A percentile compares a stretch with the other conserved stretches of the same genome.
These are phyloP conservation scores for Zosterops pallidus DNA, from an alignment of 2,113 vertebrate genomes.

Conservation along the genomic window DNA sequence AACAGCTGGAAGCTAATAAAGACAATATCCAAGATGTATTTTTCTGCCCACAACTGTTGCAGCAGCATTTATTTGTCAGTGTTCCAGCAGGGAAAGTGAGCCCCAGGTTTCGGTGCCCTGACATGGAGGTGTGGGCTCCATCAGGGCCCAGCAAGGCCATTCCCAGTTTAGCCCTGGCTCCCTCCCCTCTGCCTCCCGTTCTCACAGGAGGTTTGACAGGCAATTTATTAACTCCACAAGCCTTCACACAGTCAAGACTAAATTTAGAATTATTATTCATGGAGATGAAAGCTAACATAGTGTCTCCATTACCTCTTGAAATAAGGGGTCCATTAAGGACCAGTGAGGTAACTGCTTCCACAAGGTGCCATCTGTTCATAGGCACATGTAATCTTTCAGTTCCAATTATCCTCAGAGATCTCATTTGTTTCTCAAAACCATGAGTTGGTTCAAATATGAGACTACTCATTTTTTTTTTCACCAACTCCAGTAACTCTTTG, in stretches of 20 bases:
- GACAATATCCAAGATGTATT: background rate
- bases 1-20: background rate
- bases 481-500: background rate
- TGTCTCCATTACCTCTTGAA: constrained; percentile 42
- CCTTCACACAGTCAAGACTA: constrained; percentile 22
- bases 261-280: constrained; percentile 48
- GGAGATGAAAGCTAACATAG: constrained; percentile 15
- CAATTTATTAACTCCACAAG: constrained; percentile 49
- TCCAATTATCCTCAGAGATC: constrained; percentile 26
- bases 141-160: background rate
- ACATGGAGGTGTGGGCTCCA: background rate
- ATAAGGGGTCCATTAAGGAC: constrained; percentile 34
- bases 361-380: background rate
- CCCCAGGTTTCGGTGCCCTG: background rate
- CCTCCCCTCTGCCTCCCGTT: background rate
- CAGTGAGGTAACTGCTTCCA: constrained; percentile 25
- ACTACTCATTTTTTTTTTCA: background rate
- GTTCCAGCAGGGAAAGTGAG: background rate
- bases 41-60: background rate
- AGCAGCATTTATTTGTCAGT: background rate
- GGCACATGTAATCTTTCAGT: constrained; percentile 8
- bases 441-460: background rate
- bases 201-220: constrained; percentile 23
- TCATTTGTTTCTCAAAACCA: background rate
- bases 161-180: background rate